A percentile compares a stretch with the other conserved stretches of the same genome.
phyloP scores from a whole-genome alignment of 2,888 invertebrate species.

The Chalcosyrphus nemorum region DNA sequence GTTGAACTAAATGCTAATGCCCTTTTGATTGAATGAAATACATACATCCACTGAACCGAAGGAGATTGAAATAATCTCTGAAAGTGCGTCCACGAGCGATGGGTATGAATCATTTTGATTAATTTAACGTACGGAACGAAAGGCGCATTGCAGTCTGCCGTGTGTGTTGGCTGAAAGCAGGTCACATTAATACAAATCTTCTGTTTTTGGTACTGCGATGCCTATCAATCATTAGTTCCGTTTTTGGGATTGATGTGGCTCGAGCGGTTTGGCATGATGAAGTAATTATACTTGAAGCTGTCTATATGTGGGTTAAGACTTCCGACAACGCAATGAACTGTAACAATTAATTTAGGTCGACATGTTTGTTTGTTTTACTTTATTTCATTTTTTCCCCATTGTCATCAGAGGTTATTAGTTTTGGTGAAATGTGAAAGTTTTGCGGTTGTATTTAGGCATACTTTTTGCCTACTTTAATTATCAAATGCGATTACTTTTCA shows the following conservation, averaged over 20 bases:
- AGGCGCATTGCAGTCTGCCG: neutral
- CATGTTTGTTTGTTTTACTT: neutral
- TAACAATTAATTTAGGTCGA: neutral
- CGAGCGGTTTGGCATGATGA: neutral
- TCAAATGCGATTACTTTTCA: no score
- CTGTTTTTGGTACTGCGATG: neutral
- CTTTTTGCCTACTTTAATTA: no score
- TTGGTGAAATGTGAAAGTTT: neutral
- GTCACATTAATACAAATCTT: neutral
- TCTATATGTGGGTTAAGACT: neutral
- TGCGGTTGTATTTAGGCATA: neutral
- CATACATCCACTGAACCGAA: conserved; percentile 36
- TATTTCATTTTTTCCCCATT: neutral
- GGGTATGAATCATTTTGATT: neutral
- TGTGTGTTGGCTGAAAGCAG: neutral
- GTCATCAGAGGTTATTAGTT: neutral
- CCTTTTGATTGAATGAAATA: conserved; percentile 61
- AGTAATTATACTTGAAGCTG: neutral
- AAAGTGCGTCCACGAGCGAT: conserved; percentile 1
- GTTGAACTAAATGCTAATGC: conserved; percentile 10
- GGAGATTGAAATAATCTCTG: conserved; percentile 48
- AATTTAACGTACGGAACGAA: neutral
- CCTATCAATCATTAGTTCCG: conserved; percentile 38
- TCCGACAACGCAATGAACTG: neutral
- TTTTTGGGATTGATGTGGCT: conserved; percentile 19